Conservation (phyloP, 64 coral and sea anemone genomes). For the Stichodactyla mertensii region DNA sequence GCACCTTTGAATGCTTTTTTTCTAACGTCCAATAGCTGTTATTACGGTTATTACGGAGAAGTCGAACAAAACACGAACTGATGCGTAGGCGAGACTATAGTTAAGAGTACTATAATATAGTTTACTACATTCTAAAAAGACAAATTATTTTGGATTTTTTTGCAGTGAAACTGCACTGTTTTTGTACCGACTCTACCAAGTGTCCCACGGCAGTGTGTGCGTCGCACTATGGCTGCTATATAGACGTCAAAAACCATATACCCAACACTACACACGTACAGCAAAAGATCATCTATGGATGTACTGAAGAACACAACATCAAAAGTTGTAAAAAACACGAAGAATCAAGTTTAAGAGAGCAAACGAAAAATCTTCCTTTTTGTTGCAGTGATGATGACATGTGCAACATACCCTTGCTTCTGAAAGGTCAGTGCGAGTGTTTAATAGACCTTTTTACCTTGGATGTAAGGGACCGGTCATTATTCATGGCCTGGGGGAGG, state of each 20-base stretch:
- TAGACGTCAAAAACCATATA: neutral
- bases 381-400: constrained; percentile 45
- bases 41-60: too few species aligned
- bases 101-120: too few species aligned
- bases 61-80: too few species aligned
- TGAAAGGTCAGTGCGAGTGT: constrained; percentile 13
- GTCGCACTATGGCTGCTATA: constrained; percentile 2
- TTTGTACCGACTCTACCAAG: neutral
- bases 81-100: too few species aligned
- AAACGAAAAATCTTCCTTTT: neutral
- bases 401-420: constrained; percentile 46
- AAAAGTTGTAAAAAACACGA: neutral
- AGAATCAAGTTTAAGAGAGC: neutral
- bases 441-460: neutral
- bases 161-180: neutral
- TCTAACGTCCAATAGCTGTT: too few species aligned
- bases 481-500: too few species aligned
- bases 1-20: too few species aligned
- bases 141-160: too few species aligned
- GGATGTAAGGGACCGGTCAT: too few species aligned
- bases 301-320: neutral
- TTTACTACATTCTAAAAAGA: too few species aligned
- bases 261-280: neutral
- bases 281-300: neutral
- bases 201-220: neutral